These are phyloP conservation scores for Cochlearius cochlearius DNA, from an alignment of 2,113 vertebrate genomes.

Conservation along the genomic window DNA sequence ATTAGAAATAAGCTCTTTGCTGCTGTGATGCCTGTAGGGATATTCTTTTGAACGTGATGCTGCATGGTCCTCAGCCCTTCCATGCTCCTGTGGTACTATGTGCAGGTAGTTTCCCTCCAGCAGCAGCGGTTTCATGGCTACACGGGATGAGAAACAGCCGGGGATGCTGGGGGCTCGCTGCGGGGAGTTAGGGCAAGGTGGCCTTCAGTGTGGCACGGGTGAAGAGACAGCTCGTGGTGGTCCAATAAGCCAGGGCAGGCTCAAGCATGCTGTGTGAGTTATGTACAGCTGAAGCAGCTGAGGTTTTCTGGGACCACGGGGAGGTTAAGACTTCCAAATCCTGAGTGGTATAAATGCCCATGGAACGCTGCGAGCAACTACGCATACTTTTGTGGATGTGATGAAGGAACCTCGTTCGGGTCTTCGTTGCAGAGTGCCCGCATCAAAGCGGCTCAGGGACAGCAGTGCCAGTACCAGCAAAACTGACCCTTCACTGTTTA, in stretches of 20 bases:
- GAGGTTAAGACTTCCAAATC: background rate
- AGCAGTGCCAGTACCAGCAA: background rate
- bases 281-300: background rate
- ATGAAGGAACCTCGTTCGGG: background rate
- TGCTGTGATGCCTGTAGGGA: background rate
- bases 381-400: background rate
- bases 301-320: background rate
- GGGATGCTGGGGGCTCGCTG: background rate
- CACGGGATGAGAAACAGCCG: background rate
- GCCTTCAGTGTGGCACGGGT: background rate
- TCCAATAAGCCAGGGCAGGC: background rate
- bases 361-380: background rate
- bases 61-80: background rate
- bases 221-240: background rate
- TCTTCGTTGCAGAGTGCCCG: background rate
- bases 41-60: background rate
- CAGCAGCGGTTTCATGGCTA: background rate
- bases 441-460: background rate
- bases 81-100: background rate
- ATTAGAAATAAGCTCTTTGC: background rate
- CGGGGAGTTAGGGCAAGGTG: background rate
- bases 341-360: background rate
- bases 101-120: background rate
- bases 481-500: background rate
- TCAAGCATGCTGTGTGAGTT: accelerated